phyloP scores from a whole-genome alignment of 92 coral and sea anemone species.

The Desmophyllum pertusum region DNA sequence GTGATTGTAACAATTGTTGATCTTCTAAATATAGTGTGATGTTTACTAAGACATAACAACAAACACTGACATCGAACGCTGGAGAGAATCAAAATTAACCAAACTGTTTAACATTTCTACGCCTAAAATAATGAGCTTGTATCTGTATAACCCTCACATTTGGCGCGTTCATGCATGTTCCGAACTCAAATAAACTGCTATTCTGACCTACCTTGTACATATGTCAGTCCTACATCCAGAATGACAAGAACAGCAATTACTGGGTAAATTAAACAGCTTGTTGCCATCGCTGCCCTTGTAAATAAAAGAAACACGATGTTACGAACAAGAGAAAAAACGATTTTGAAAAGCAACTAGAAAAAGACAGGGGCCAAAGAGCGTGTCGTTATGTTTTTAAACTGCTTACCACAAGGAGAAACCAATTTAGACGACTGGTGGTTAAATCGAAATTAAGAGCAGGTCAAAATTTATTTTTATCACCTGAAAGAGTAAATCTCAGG shows the following conservation, averaged over 20 bases:
- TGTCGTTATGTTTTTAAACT: conserved; percentile 5
- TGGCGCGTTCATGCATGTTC: not conserved
- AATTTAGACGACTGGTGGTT: conserved; percentile 26
- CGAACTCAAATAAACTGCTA: not conserved
- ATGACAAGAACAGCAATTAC: not conserved
- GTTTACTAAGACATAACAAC: not conserved
- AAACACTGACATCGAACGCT: not conserved
- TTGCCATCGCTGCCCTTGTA: conserved; percentile 19
- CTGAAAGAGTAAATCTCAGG: not conserved
- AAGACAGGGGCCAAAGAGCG: not conserved
- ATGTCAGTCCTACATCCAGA: not conserved
- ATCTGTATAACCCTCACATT: not conserved
- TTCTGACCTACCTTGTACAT: conserved; percentile 28
- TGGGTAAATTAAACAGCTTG: not conserved
- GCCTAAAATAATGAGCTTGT: not conserved
- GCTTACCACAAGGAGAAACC: not conserved
- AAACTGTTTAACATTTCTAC: not conserved
- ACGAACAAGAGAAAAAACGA: not conserved
- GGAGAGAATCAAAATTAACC: not conserved
- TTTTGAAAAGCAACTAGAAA: not conserved
- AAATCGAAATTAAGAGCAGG: conserved; percentile 18
- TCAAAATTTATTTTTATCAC: conserved; percentile 8
- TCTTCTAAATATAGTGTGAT: not conserved
- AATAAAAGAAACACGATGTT: not conserved
- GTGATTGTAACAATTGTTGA: not conserved